phyloP scores from a whole-genome alignment of 2,888 invertebrate genomes.

The Pelosia muscerda region DNA sequence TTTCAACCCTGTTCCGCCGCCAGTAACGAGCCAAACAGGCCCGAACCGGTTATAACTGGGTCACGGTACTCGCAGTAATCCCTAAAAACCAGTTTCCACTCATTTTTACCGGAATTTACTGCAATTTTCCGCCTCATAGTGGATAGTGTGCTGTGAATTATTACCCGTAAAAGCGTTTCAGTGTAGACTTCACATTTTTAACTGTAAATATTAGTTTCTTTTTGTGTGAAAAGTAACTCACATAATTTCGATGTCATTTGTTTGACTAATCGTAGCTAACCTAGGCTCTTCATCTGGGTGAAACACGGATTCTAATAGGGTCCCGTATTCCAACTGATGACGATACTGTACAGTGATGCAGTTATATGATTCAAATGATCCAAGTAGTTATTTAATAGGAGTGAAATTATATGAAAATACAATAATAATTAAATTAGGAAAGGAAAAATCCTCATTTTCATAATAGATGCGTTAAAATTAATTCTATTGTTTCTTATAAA shows the following conservation, averaged over 20 bases:
- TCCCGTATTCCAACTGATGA: too few relatives aligned
- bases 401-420: too few relatives aligned
- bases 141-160: constrained; percentile 34
- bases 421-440: too few relatives aligned
- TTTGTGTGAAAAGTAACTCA: background rate
- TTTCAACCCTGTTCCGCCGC: constrained; percentile 48
- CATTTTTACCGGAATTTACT: constrained; percentile 23
- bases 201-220: background rate
- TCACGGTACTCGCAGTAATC: constrained; percentile 55
- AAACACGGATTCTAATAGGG: too few relatives aligned
- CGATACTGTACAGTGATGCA: too few relatives aligned
- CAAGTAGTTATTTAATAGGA: too few relatives aligned
- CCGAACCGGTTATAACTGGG: constrained; percentile 55
- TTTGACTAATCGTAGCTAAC: too few relatives aligned
- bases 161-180: constrained; percentile 33
- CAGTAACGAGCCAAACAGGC: constrained; percentile 60
- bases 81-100: constrained; percentile 43
- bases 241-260: background rate
- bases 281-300: too few relatives aligned
- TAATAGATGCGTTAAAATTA: too few relatives aligned
- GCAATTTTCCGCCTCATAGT: constrained; percentile 32
- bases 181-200: constrained; percentile 28
- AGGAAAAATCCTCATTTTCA: too few relatives aligned
- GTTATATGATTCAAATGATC: too few relatives aligned
- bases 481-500: too few relatives aligned